Evolutionary conservation across 2,888 invertebrate species (phyloP).

Genomic region (Clepsis dumicolana): DNA sequence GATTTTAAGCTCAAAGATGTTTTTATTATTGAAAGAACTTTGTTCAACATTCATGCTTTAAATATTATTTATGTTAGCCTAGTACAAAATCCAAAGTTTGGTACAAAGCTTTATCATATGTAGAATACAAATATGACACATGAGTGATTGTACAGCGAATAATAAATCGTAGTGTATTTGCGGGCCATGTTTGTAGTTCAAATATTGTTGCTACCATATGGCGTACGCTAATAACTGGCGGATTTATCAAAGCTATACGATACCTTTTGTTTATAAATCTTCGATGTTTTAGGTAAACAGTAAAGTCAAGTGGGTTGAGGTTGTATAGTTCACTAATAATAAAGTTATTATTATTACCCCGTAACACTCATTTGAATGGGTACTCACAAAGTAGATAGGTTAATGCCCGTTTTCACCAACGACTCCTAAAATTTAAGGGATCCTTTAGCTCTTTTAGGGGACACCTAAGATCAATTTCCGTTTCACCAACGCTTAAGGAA

Average conservation of each 20-base stretch:
- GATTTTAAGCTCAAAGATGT: no score
- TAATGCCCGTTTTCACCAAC: no score
- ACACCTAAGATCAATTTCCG: no score
- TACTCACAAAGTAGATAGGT: no score
- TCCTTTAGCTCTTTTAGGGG: no score
- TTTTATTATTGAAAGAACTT: no score
- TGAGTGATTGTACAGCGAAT: conserved; percentile 30
- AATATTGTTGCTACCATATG: conserved; percentile 24
- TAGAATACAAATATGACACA: conserved; percentile 26
- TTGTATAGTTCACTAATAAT: not conserved
- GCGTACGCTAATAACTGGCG: conserved; percentile 5
- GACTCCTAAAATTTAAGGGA: no score
- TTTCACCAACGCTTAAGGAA: no score
- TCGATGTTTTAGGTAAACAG: not conserved
- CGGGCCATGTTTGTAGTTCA: conserved; percentile 24
- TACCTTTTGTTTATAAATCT: not conserved
- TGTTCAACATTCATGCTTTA: no score
- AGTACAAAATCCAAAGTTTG: conserved; percentile 7
- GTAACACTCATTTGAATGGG: no score
- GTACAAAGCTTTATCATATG: conserved; percentile 4
- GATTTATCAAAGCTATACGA: not conserved
- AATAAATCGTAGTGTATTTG: conserved; percentile 15
- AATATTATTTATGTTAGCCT: not conserved
- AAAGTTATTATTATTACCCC: no score
- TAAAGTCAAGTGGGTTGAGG: not conserved